Conservation (phyloP, 1,140 invertebrate genomes). For the Cataglyphis hispanica region DNA sequence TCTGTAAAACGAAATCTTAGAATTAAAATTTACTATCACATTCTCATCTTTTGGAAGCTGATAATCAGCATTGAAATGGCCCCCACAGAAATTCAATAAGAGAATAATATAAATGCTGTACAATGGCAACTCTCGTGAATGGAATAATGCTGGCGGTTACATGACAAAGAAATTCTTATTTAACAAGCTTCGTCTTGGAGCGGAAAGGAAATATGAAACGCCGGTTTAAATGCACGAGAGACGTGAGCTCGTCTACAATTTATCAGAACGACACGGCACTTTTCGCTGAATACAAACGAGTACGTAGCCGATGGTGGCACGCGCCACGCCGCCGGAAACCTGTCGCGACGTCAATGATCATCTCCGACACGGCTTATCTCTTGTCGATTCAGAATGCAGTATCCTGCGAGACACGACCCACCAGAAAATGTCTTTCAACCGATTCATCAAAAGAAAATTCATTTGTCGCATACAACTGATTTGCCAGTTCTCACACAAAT, state of each 20-base stretch:
- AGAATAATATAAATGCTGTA: constrained; percentile 29
- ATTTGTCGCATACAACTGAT: neutral
- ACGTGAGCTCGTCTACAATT: constrained; percentile 64
- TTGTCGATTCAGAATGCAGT: constrained; percentile 25
- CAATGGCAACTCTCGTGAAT: constrained; percentile 32
- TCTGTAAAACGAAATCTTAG: neutral
- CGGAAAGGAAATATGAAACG: constrained; percentile 64
- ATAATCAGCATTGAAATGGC: neutral
- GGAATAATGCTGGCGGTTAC: constrained; percentile 66
- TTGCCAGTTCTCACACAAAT: neutral
- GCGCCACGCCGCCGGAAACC: constrained; percentile 58
- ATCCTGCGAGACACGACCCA: constrained; percentile 5
- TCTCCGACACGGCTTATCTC: constrained; percentile 39
- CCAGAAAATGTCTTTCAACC: neutral
- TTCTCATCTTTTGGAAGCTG: neutral
- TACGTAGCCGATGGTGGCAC: constrained; percentile 34
- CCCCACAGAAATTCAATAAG: constrained; percentile 30
- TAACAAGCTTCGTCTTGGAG: constrained; percentile 20
- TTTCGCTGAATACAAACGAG: constrained; percentile 69
- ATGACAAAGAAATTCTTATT: constrained; percentile 62
- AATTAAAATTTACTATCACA: neutral
- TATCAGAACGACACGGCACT: constrained; percentile 67
- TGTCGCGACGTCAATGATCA: constrained; percentile 53
- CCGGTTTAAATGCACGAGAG: constrained; percentile 62
- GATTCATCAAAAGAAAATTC: constrained; percentile 11